These are phyloP conservation scores for Apocheima hispidaria DNA, from an alignment of 2,888 invertebrate genomes.

Conservation along the genomic window DNA sequence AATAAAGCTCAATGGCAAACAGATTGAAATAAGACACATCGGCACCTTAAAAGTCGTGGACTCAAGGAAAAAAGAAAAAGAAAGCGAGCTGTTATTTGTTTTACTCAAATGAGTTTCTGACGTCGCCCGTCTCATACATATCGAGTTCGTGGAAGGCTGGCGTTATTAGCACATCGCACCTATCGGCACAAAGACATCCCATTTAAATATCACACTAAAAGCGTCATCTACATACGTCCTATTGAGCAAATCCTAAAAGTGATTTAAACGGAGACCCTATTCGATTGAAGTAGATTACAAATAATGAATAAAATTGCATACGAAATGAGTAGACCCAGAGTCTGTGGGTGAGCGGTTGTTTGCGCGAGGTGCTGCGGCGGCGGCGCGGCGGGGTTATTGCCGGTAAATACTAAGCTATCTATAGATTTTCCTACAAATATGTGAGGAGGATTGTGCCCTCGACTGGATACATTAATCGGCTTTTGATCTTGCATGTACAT, in stretches of 20 bases:
- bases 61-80: slow-evolving; percentile 65
- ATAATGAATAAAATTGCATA: slow-evolving; percentile 86
- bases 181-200: slow-evolving; percentile 67
- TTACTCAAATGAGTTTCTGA: slow-evolving; percentile 82
- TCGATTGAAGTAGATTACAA: slow-evolving; percentile 86
- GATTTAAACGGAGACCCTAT: slow-evolving; percentile 83
- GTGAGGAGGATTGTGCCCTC: slow-evolving; percentile 49
- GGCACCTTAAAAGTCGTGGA: slow-evolving; percentile 70
- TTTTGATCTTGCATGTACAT: slow-evolving; percentile 51
- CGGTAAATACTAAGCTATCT: slow-evolving; percentile 64
- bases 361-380: slow-evolving; percentile 63
- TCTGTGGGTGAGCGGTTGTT: slow-evolving; percentile 77
- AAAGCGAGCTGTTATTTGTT: slow-evolving; percentile 72
- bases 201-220: slow-evolving; percentile 84
- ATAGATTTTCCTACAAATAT: slow-evolving; percentile 48
- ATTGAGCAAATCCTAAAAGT: slow-evolving; percentile 82
- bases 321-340: slow-evolving; percentile 81
- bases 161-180: slow-evolving; percentile 77
- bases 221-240: slow-evolving; percentile 84
- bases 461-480: slow-evolving; percentile 51
- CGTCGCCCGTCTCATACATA: slow-evolving; percentile 68
- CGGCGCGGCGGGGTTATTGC: slow-evolving; percentile 66
- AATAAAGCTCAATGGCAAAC: slow-evolving; percentile 47
- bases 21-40: slow-evolving; percentile 65
- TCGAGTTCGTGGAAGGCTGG: slow-evolving; percentile 62